A percentile compares a stretch with the other conserved stretches of the same genome.
Evolutionary conservation across 1,140 invertebrate genomes (phyloP).

Genomic region (Cylas formicarius): DNA sequence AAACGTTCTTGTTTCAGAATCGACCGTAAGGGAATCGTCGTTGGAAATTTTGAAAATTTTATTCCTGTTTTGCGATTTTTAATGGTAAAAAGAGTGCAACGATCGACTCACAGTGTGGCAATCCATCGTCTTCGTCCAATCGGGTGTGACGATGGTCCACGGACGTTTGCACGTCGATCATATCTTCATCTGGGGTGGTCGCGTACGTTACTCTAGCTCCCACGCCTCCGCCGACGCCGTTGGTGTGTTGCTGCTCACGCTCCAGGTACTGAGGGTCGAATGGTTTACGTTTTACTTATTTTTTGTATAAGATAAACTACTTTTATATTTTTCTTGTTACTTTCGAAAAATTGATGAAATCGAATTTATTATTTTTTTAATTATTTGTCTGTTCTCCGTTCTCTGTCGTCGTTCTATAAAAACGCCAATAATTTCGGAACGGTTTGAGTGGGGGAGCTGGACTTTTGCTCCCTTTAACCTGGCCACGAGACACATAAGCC

Average conservation of each 20-base stretch:
- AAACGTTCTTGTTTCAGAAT: background rate
- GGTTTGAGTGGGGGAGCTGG: background rate
- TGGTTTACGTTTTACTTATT: background rate
- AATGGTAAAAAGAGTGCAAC: background rate
- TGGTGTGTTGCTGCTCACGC: slow-evolving; percentile 23
- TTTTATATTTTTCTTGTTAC: background rate
- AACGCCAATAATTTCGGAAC: too few species aligned
- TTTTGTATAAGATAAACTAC: too few species aligned
- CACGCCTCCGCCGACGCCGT: slow-evolving; percentile 22
- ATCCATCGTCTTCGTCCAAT: slow-evolving; percentile 40
- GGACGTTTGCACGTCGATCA: slow-evolving; percentile 57
- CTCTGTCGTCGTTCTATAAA: too few species aligned
- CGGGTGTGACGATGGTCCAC: slow-evolving; percentile 38
- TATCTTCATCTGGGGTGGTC: slow-evolving; percentile 49
- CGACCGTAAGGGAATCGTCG: background rate
- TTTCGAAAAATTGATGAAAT: too few species aligned
- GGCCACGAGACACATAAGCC: too few species aligned
- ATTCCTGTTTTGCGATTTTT: background rate
- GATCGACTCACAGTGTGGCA: slow-evolving; percentile 29
- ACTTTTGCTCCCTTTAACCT: background rate
- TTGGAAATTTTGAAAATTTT: background rate
- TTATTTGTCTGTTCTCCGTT: too few species aligned
- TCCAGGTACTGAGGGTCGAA: slow-evolving; percentile 3
- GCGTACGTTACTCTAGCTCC: slow-evolving; percentile 39
- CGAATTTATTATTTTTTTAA: too few species aligned